These are phyloP conservation scores for Lucifuga dentata DNA, from an alignment of 2,113 vertebrate species.

Conservation along the genomic window DNA sequence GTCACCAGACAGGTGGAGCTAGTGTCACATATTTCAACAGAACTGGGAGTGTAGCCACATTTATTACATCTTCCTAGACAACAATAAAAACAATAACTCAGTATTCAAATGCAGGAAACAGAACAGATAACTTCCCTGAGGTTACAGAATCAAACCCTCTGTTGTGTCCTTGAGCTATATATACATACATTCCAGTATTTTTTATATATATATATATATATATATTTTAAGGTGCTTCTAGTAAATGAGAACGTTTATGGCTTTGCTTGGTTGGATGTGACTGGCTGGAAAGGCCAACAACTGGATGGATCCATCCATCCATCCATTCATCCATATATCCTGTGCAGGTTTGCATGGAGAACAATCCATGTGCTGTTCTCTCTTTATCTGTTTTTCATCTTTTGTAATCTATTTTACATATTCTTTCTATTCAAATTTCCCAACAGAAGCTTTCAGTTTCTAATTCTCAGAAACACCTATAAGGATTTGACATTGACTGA, in stretches of 20 bases:
- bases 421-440: too few relatives aligned
- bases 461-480: background rate
- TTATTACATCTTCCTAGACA: background rate
- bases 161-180: background rate
- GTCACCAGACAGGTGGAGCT: conserved; percentile 71
- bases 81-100: conserved; percentile 4
- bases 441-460: conserved; percentile 2
- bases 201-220: too few relatives aligned
- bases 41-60: too few relatives aligned
- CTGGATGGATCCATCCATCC: too few relatives aligned
- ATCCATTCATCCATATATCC: too few relatives aligned
- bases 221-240: background rate
- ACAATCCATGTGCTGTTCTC: too few relatives aligned
- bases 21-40: conserved; percentile 18
- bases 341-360: too few relatives aligned
- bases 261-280: background rate
- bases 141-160: background rate
- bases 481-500: background rate
- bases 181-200: too few relatives aligned
- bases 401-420: too few relatives aligned
- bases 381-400: too few relatives aligned
- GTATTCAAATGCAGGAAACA: conserved; percentile 40
- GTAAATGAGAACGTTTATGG: background rate
- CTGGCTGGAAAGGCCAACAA: too few relatives aligned
- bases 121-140: conserved; percentile 6